A percentile compares a stretch with the other conserved stretches of the same genome.
Conservation (phyloP, 2,888 invertebrate species). For the Coronaproctus castanopsis region DNA sequence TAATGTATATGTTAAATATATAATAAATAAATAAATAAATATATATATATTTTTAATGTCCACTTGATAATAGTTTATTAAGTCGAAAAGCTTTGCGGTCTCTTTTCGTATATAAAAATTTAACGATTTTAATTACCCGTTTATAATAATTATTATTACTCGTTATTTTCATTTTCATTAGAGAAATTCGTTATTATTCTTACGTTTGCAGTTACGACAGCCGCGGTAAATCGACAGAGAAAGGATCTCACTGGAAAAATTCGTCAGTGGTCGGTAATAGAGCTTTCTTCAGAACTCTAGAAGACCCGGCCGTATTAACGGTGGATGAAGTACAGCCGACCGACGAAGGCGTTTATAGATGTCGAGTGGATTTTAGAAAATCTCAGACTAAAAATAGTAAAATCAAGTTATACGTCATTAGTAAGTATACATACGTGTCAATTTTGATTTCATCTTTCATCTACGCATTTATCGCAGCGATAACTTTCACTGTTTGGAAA, state of each 20-base stretch:
- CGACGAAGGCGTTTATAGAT: constrained; percentile 58
- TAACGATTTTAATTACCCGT: too few relatives aligned
- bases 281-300: constrained; percentile 44
- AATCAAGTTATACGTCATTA: constrained; percentile 50
- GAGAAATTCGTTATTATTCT: too few relatives aligned
- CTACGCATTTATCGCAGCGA: not conserved
- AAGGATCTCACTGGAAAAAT: constrained; percentile 50
- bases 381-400: constrained; percentile 58
- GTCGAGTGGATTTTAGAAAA: constrained; percentile 58
- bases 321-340: constrained; percentile 40
- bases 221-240: constrained; percentile 34
- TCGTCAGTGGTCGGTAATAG: constrained; percentile 39
- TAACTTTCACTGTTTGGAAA: too few relatives aligned
- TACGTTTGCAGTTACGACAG: constrained; percentile 45
- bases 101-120: too few relatives aligned
- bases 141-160: too few relatives aligned
- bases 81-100: too few relatives aligned
- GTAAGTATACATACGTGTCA: constrained; percentile 32
- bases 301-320: constrained; percentile 45
- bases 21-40: too few relatives aligned
- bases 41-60: too few relatives aligned
- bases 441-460: too few relatives aligned
- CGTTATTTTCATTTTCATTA: not conserved
- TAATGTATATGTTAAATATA: too few relatives aligned
- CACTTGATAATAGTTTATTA: too few relatives aligned